These are phyloP conservation scores for Teleogryllus oceanicus DNA, from an alignment of 2,888 invertebrate species.

Conservation along the genomic window DNA sequence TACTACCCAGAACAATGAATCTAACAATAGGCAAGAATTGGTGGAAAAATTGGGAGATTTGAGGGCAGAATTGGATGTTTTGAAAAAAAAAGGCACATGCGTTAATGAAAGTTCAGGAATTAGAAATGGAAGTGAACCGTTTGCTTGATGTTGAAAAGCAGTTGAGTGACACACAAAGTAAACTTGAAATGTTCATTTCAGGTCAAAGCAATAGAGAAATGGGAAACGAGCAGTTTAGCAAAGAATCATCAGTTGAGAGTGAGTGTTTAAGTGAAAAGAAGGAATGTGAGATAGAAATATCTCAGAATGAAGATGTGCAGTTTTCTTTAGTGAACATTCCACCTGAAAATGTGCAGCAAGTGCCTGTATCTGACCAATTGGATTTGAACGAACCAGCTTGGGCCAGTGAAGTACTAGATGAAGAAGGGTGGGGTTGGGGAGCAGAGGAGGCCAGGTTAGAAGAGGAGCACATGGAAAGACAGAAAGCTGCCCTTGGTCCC, in stretches of 20 bases:
- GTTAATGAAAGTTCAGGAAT: neutral
- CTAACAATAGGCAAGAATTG: neutral
- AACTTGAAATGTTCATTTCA: neutral
- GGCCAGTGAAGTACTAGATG: conserved; percentile 40
- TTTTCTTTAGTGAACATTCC: no score
- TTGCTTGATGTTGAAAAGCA: neutral
- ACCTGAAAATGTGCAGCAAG: neutral
- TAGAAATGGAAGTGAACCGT: neutral
- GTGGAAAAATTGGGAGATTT: conserved; percentile 43
- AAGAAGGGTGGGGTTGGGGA: conserved; percentile 62
- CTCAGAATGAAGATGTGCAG: neutral
- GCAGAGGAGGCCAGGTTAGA: conserved; percentile 54
- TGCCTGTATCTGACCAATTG: neutral
- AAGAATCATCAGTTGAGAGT: neutral
- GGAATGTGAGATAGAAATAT: neutral
- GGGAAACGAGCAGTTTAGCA: neutral
- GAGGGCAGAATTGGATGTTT: conserved; percentile 51
- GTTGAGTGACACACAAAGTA: neutral
- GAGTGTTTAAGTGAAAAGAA: no score
- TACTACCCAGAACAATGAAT: neutral
- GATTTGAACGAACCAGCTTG: neutral
- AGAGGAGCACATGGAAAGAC: conserved; percentile 47
- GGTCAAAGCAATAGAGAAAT: neutral
- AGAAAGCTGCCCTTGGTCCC: conserved; percentile 37
- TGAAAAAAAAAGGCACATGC: conserved; percentile 44